A percentile compares a stretch with the other conserved stretches of the same genome.
Conservation (phyloP, 2,113 vertebrate genomes). For the Megaceryle torquata region DNA sequence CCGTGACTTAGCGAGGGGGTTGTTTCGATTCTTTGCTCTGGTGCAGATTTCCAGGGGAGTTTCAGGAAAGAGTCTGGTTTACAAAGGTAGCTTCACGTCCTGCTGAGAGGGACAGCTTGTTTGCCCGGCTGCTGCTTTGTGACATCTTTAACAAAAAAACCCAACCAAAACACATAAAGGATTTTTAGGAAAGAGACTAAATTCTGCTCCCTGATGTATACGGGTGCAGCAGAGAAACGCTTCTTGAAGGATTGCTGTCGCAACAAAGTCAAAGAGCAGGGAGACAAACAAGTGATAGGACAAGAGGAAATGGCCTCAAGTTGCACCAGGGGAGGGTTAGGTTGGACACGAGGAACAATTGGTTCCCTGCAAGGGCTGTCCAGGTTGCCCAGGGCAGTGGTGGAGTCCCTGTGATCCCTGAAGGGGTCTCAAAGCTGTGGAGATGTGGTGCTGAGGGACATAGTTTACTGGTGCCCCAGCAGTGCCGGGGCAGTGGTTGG, state of each 20-base stretch:
- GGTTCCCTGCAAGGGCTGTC: neutral
- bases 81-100: neutral
- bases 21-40: neutral
- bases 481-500: too few species aligned
- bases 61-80: neutral
- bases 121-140: neutral
- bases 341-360: too few species aligned
- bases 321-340: too few species aligned
- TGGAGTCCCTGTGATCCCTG: neutral
- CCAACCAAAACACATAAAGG: neutral
- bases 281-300: neutral
- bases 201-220: neutral
- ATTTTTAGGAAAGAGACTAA: neutral
- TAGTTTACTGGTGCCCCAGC: too few species aligned
- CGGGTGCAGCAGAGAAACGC: neutral
- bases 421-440: neutral
- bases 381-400: neutral
- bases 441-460: neutral
- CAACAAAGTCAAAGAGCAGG: neutral
- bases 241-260: neutral
- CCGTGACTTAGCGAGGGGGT: neutral
- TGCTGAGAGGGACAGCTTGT: neutral
- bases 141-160: neutral
- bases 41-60: neutral
- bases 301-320: too few species aligned